Evolutionary conservation across 2,888 invertebrate genomes (phyloP).

Genomic region (Papilio demoleus): DNA sequence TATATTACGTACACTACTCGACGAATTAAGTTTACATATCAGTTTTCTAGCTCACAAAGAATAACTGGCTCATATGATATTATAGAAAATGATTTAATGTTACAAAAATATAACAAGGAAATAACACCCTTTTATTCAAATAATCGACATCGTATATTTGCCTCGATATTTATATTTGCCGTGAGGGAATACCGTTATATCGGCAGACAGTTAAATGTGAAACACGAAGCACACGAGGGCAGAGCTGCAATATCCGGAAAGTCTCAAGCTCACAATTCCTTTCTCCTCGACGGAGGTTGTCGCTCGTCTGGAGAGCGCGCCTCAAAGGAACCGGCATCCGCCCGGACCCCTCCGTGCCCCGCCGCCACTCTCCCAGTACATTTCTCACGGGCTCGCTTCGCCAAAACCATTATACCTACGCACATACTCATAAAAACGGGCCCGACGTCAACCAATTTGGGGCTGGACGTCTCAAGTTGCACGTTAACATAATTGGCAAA

Average conservation of each 20-base stretch:
- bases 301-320: constrained; percentile 70
- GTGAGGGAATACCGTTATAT: constrained; percentile 32
- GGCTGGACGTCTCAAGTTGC: constrained; percentile 51
- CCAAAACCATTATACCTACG: constrained; percentile 72
- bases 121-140: background rate
- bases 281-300: constrained; percentile 73
- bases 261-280: constrained; percentile 49
- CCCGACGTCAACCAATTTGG: constrained; percentile 55
- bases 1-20: background rate
- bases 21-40: background rate
- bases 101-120: background rate
- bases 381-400: constrained; percentile 83
- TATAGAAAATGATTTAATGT: background rate
- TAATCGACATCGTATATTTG: no score
- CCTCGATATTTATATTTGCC: background rate
- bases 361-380: constrained; percentile 73
- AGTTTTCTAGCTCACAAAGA: background rate
- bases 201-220: constrained; percentile 44
- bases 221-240: constrained; percentile 50
- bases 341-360: constrained; percentile 75
- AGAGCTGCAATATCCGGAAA: constrained; percentile 59
- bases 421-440: constrained; percentile 54
- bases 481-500: constrained; percentile 52
- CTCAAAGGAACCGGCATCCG: constrained; percentile 82
- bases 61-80: background rate